Base-by-base conservation (phyloP, 1,140 invertebrate species). In the Arion vulgaris region DNA sequence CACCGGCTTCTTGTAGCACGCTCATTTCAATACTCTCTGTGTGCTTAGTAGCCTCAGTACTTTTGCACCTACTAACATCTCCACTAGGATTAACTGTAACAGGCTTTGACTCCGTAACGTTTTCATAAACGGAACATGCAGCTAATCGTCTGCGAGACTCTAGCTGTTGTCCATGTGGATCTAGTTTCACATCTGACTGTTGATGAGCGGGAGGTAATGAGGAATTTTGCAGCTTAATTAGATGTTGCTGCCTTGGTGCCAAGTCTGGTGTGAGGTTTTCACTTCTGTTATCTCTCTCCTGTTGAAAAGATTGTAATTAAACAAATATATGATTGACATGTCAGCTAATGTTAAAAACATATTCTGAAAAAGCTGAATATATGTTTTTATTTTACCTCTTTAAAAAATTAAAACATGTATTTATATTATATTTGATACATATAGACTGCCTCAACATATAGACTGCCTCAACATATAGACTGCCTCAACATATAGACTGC, bases 41-140 rank as follows among this genome's bases (percentile, higher is more conserved):
- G 5, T 15, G 13, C 57, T 15, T 5, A n/a, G 26, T n/a, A 62
- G 57, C 13, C 26, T 5, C 15, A n/a, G 26, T 23, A 62, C 57
- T 62, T 62, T n/a, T n/a, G 26, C 57, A 15, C 5, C 57, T 23
- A 9, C 26, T 9, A 62, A 62, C 11, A 62, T 62, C 57, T 19
- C 57, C 26, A n/a, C 57, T n/a, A n/a, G 4, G 13, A n/a, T 23
- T n/a, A 5, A 62, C 11, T 62, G 13, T n/a, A 62, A 5, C 4
- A 15, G 57, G 57, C 26, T 62, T n/a, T 62, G 57, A 62, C 15
- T n/a, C 57, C 26, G 13, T 23, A 62, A 19, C 4, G 26, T 62
- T 62, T 62, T 62, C 57, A 62, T 62, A 62, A 62, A 62, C 57
- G 5, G 57, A 62, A 62, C 11, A 62, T 62, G 57, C 57, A 15